Evolutionary conservation across 2,888 invertebrate species (phyloP), one percentile per base, ranked within the genome.

Genomic region (Drosophila monieri): DNA sequence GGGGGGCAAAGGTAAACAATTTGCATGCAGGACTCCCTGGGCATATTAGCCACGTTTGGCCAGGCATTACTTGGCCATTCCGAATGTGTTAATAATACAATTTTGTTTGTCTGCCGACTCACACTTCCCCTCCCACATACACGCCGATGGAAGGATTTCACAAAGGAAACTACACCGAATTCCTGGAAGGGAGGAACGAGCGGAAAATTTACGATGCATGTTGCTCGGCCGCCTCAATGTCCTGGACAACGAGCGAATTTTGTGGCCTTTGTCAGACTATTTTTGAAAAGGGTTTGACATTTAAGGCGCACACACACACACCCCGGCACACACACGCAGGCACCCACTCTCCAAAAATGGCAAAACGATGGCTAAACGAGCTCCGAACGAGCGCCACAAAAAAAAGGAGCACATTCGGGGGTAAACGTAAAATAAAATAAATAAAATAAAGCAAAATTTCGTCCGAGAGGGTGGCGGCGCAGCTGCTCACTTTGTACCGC

Each of bases 251-350:
- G 23, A 47, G 77, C 32, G 46, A 59, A 54, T 55, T 65, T 23
- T 64, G 55, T 74, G 57, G 66, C 56, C 61, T 60, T 74, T 62
- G 76, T 72, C 74, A 54, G 79, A 73, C 73, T 78, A 74, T 66
- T 85, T 86, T 87, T 83, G 81, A 83, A 83, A 83, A 83, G 81
- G 81, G 81, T 83, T 83, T 85, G 81, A 83, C 87, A 87, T 78
- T 77, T 74, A 75, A 62, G 49, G 65, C 73, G 66, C 66, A 74
- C 76, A 49, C 73, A 27, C 43, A 44, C 27, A 57, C 57, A n/a
- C 30, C 10, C 23, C 8, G 47, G 30, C 32, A 49, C 43, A 8
- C 49, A 25, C 51, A 37, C 62, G 25, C 47, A 27, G 47, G 30
- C 35, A 44, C 27, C 32, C 30, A 32, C 35, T n/a, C n/a, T n/a